These are phyloP conservation scores for Metallyticus violacea DNA, from an alignment of 2,888 invertebrate species.

Conservation along the genomic window DNA sequence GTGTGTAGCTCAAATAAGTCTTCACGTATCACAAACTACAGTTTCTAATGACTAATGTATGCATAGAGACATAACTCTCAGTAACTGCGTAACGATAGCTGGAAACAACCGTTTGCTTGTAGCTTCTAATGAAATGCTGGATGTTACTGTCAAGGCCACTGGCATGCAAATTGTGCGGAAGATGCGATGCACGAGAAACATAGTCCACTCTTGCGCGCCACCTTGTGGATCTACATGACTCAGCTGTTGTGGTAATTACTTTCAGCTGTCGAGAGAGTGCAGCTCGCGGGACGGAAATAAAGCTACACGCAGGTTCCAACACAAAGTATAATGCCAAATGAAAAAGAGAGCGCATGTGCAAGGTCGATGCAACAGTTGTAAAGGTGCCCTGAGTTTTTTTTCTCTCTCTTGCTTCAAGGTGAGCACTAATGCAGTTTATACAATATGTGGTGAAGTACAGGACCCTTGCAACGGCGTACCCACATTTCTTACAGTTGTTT, in stretches of 20 bases:
- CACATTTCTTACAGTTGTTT: no score
- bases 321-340: background rate
- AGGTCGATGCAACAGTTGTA: background rate
- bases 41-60: no score
- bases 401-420: background rate
- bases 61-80: no score
- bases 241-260: background rate
- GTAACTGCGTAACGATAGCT: no score
- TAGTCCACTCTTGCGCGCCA: background rate
- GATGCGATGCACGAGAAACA: background rate
- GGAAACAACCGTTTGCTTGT: background rate
- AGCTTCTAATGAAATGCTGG: background rate
- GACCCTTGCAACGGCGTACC: background rate
- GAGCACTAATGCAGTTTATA: background rate
- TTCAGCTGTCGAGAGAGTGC: background rate
- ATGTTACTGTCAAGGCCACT: background rate
- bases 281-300: no score
- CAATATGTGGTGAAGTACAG: background rate
- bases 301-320: background rate
- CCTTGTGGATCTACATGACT: background rate
- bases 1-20: no score
- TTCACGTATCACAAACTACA: no score
- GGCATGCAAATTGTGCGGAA: background rate
- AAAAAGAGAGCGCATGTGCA: background rate
- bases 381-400: background rate